Base-by-base conservation (phyloP, 2,113 vertebrate species). In the Ptilorrhoa leucosticta region DNA sequence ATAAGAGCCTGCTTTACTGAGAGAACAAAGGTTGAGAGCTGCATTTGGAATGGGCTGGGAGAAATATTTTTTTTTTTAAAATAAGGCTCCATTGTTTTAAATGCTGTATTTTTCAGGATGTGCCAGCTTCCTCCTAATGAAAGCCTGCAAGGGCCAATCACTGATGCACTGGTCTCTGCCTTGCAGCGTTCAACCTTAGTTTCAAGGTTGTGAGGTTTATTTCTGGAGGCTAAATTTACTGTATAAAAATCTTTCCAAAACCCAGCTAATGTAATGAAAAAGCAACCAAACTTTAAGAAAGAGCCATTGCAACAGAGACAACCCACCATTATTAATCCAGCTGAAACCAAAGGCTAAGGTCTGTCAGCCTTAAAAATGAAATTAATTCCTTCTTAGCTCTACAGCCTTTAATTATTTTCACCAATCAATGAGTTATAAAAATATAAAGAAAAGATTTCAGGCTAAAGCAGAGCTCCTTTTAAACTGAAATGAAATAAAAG, bases 281-380 rank as follows among this genome's bases (percentile, higher is more conserved):
- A 90, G 44, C 58, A 90, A 87, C 50, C 83, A 92, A 81, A 95
- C 5, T 4, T 72, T 56, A 70, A 54, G 71, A 73, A 89, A 83
- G 76, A 93, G 33, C 42, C 61, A 58, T 63, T 3, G 8, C 51
- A 68, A 47, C 31, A 71, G 56, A 86, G 56, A 78, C 60, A 91
- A 60, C 48, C 64, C 76, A 80, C 72, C 47, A 63, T 71, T 90
- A 94, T 89, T 78, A 89, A 92, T 63, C 69, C 57, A 84, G 27
- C 30, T 94, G 28, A 94, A 92, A 51, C 50, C 40, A 94, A 83
- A 70, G 71, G 79, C 53, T 90, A 65, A 92, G 42, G 31, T 64
- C 64, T 90, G 40, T 80, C 85, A 89, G 76, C 56, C 60, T 81
- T 75, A 92, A 89, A 90, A 94, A 94, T 66, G 51, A 84, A 93